Percentiles rank a stretch among this genome's conserved stretches.
phyloP scores from a whole-genome alignment of 2,113 vertebrate species.

The Genyomyrus donnyi region DNA sequence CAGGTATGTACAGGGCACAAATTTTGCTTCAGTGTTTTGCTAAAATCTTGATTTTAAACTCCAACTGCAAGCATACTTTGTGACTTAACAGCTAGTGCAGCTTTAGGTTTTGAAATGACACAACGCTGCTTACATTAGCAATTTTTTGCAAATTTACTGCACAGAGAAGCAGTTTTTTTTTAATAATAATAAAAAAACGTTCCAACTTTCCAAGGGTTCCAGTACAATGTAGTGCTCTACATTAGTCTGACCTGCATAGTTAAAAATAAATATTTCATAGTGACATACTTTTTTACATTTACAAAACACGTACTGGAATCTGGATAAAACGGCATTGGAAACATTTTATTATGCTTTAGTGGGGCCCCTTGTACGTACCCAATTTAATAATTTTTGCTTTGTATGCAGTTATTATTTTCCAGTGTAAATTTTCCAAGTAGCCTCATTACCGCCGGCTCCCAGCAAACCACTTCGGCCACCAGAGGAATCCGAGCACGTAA shows the following conservation, averaged over 20 bases:
- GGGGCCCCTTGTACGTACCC: background rate
- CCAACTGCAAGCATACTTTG: background rate
- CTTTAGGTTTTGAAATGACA: background rate
- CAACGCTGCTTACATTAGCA: background rate
- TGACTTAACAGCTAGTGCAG: background rate
- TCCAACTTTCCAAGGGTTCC: background rate
- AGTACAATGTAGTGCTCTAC: background rate
- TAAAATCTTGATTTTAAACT: background rate
- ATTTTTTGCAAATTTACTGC: background rate
- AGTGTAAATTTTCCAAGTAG: background rate
- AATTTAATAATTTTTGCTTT: background rate
- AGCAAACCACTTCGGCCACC: background rate
- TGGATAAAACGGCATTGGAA: background rate
- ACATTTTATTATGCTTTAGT: background rate
- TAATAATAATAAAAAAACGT: background rate
- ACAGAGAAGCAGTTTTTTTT: background rate
- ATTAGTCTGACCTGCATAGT: background rate
- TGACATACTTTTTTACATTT: background rate
- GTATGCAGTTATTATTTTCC: background rate
- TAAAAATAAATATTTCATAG: background rate
- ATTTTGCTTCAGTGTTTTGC: background rate
- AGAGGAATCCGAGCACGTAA: background rate
- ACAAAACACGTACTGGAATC: background rate
- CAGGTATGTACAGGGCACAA: background rate
- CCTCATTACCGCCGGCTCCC: background rate